These are phyloP conservation scores for Caenorhabditis remanei DNA, from an alignment of 1,140 invertebrate species.

Conservation along the genomic window DNA sequence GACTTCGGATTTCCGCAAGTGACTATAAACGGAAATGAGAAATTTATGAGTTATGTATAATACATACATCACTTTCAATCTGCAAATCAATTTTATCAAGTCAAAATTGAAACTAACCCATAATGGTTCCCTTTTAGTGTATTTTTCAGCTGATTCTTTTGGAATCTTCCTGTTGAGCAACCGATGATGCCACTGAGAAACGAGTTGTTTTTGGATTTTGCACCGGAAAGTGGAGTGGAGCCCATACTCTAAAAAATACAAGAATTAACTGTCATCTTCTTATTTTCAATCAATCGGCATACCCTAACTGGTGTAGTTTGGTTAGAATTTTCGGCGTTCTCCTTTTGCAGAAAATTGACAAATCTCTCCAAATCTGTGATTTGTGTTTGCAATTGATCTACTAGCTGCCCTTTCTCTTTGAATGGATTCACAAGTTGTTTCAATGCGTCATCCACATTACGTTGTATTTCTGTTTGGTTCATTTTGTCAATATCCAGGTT, in stretches of 20 bases:
- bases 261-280: neutral
- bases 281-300: neutral
- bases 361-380: constrained; percentile 96
- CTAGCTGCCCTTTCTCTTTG: constrained; percentile 94
- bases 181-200: constrained; percentile 90
- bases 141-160: constrained; percentile 88
- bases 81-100: no score
- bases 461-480: constrained; percentile 85
- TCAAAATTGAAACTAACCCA: constrained; percentile 82
- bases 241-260: constrained; percentile 7
- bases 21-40: no score
- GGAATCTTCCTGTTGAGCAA: constrained; percentile 83
- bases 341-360: constrained; percentile 93
- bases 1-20: no score
- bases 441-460: constrained; percentile 85
- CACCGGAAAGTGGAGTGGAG: neutral
- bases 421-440: constrained; percentile 90
- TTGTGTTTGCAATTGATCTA: constrained; percentile 91
- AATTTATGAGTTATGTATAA: no score
- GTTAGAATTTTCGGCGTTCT: constrained; percentile 63
- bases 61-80: no score
- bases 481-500: constrained; percentile 85
- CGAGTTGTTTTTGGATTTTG: constrained; percentile 22
- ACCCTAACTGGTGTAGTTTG: constrained; percentile 44
- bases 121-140: constrained; percentile 89